A percentile compares a stretch with the other conserved stretches of the same genome.
Evolutionary conservation across 1,140 invertebrate genomes (phyloP).

Genomic region (Pemphigus obesinymphae): DNA sequence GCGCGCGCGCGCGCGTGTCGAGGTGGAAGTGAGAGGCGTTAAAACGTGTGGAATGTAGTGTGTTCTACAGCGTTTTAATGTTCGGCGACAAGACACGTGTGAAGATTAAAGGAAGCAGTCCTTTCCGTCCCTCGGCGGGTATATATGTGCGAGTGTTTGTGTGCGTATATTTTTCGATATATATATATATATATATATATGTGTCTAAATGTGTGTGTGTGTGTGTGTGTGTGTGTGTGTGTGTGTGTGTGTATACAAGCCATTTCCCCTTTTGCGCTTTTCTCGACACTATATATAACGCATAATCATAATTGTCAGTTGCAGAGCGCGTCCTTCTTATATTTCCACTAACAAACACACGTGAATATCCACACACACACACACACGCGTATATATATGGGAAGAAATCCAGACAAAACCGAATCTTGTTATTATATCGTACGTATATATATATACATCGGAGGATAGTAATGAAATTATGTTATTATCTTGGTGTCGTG

Average conservation of each 20-base stretch:
- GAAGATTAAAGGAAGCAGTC: conserved; percentile 39
- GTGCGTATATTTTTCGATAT: background rate
- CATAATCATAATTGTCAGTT: conserved; percentile 38
- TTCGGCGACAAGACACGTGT: conserved; percentile 33
- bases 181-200: too few species aligned
- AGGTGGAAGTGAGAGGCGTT: conserved; percentile 1
- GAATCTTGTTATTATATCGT: conserved; percentile 21
- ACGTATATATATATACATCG: background rate
- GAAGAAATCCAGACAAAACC: conserved; percentile 18
- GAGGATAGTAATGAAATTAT: background rate
- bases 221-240: too few species aligned
- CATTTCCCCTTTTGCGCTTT: conserved; percentile 35
- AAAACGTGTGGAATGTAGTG: conserved; percentile 31
- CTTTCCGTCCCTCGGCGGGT: background rate
- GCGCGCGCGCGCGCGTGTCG: background rate
- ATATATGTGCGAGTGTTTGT: too few species aligned
- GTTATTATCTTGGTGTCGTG: conserved; percentile 10
- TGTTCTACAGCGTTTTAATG: conserved; percentile 38
- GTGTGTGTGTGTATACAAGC: background rate
- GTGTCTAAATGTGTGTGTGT: too few species aligned
- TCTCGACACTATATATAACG: background rate
- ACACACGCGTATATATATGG: background rate
- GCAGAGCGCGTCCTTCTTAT: background rate
- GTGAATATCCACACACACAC: background rate
- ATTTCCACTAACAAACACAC: background rate